phyloP scores from a whole-genome alignment of 2,888 invertebrate genomes.

The Helleia helle region DNA sequence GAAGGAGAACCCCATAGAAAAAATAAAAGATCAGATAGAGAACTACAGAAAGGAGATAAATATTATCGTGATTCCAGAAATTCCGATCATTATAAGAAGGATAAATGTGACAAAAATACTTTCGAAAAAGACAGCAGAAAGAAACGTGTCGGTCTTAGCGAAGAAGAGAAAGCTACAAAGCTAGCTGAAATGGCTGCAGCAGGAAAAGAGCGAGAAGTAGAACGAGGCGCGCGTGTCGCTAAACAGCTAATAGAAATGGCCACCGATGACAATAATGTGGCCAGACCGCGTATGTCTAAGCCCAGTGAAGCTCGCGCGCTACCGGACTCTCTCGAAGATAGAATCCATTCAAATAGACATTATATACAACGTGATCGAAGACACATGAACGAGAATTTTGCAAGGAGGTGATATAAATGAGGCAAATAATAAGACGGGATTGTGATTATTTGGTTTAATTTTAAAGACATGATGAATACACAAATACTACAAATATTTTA shows the following conservation, averaged over 20 bases:
- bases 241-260: conserved; percentile 75
- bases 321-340: conserved; percentile 83
- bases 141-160: conserved; percentile 29
- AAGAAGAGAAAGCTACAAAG: conserved; percentile 74
- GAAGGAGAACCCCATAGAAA: not conserved
- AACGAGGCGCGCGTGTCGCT: conserved; percentile 77
- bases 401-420: conserved; percentile 74
- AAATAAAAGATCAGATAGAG: not conserved
- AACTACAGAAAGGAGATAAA: not conserved
- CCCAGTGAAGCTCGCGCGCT: conserved; percentile 69
- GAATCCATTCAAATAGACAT: conserved; percentile 91
- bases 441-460: conserved; percentile 9
- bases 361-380: conserved; percentile 87
- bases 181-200: conserved; percentile 87
- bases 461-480: conserved; percentile 16
- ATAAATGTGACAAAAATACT: conserved; percentile 24
- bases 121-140: conserved; percentile 20
- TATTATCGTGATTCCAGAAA: not conserved
- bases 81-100: conserved; percentile 1
- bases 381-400: conserved; percentile 91
- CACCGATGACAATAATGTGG: conserved; percentile 53
- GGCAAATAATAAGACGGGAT: conserved; percentile 5
- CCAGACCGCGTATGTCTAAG: conserved; percentile 76
- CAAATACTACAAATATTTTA: conserved; percentile 13
- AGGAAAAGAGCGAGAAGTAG: conserved; percentile 79